A percentile compares a stretch with the other conserved stretches of the same genome.
Evolutionary conservation across 2,113 vertebrate genomes (phyloP).

Genomic region (Lycaon pictus): DNA sequence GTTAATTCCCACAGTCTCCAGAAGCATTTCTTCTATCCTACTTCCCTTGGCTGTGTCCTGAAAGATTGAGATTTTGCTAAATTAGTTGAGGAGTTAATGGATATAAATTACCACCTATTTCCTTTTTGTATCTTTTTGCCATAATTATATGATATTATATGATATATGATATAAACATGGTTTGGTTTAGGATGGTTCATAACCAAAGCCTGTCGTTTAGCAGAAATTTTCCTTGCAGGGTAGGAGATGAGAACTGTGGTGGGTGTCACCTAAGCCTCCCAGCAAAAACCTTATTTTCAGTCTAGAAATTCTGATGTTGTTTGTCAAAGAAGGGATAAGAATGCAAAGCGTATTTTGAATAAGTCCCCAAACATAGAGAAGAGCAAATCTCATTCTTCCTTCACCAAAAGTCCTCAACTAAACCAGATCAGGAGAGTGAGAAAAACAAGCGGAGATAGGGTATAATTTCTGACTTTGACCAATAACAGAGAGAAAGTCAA

Average conservation of each 20-base stretch:
- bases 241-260: neutral
- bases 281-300: neutral
- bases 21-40: neutral
- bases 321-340: neutral
- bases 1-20: neutral
- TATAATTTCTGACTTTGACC: constrained; percentile 36
- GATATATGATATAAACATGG: neutral
- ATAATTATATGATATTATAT: neutral
- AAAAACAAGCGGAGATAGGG: neutral
- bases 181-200: neutral
- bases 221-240: neutral
- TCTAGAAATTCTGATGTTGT: constrained; percentile 33
- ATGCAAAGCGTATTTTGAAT: neutral
- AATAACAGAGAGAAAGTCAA: neutral
- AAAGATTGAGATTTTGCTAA: neutral
- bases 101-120: neutral
- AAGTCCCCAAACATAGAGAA: neutral
- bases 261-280: neutral
- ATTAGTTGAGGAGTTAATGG: neutral
- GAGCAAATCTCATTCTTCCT: neutral
- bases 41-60: constrained; percentile 21
- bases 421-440: neutral
- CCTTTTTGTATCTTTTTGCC: neutral
- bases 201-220: neutral
- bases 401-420: neutral